phyloP scores from a whole-genome alignment of 1,140 invertebrate species.

The Achatina immaculata region DNA sequence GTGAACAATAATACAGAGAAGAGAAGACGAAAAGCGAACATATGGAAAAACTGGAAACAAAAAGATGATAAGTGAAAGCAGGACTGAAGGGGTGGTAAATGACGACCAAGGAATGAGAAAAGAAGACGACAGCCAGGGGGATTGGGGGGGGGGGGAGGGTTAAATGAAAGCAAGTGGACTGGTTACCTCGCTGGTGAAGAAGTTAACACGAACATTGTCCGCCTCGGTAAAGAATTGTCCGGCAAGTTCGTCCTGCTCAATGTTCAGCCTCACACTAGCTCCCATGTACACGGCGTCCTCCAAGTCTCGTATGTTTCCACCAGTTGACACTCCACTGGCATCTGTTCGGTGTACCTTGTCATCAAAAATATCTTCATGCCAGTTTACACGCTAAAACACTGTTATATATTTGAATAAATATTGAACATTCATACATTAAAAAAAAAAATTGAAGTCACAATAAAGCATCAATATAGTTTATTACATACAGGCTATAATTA shows the following conservation, averaged over 20 bases:
- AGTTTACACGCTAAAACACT: background rate
- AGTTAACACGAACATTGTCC: slow-evolving; percentile 38
- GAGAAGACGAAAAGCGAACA: too few species aligned
- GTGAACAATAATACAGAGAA: too few species aligned
- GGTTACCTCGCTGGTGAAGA: background rate
- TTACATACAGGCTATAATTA: too few species aligned
- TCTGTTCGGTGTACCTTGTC: slow-evolving; percentile 26
- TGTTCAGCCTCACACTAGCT: slow-evolving; percentile 38
- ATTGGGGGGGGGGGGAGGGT: too few species aligned
- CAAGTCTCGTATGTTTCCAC: slow-evolving; percentile 2
- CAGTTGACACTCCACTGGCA: background rate
- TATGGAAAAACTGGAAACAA: too few species aligned
- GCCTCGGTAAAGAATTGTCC: slow-evolving; percentile 44
- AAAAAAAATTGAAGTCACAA: too few species aligned
- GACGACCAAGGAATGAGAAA: too few species aligned
- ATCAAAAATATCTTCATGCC: background rate
- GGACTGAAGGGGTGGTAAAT: too few species aligned
- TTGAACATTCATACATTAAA: background rate
- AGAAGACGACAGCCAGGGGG: too few species aligned
- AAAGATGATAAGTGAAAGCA: too few species aligned
- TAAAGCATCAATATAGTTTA: too few species aligned
- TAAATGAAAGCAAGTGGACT: too few species aligned
- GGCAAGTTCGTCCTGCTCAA: slow-evolving; percentile 39
- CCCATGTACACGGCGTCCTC: slow-evolving; percentile 21
- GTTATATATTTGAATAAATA: background rate